phyloP scores from a whole-genome alignment of 2,888 invertebrate genomes.

The Amphiduros pacificus region DNA sequence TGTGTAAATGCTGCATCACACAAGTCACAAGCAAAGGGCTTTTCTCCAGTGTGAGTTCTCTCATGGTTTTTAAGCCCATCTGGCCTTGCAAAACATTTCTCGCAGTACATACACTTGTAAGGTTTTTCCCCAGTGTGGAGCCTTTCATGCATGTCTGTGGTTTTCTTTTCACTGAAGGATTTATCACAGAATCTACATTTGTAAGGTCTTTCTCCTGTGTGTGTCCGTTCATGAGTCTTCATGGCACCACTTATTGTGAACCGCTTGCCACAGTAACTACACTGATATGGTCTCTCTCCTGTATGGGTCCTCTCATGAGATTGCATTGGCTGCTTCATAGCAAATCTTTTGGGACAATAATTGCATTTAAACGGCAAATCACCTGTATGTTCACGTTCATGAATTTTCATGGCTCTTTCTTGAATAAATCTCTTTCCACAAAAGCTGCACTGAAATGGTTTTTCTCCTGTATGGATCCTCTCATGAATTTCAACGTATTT shows the following conservation, averaged over 20 bases:
- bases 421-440: conserved; percentile 3
- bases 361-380: neutral
- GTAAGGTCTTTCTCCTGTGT: conserved; percentile 5
- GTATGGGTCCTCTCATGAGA: neutral
- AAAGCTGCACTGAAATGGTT: neutral
- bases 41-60: conserved; percentile 2
- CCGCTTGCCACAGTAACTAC: neutral
- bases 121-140: conserved; percentile 3
- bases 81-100: neutral
- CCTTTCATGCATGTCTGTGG: neutral
- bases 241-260: neutral
- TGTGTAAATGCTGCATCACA: neutral
- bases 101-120: neutral
- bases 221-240: neutral
- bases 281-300: conserved; percentile 4
- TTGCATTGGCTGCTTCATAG: neutral
- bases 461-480: conserved; percentile 2
- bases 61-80: neutral
- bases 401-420: neutral
- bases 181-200: neutral
- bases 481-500: neutral
- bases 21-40: neutral
- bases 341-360: neutral
- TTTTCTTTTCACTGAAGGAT: neutral
- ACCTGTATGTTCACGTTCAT: conserved; percentile 4